A percentile compares a stretch with the other conserved stretches of the same genome.
phyloP scores from a whole-genome alignment of 2,888 invertebrate genomes.

The Protonemura montana region DNA sequence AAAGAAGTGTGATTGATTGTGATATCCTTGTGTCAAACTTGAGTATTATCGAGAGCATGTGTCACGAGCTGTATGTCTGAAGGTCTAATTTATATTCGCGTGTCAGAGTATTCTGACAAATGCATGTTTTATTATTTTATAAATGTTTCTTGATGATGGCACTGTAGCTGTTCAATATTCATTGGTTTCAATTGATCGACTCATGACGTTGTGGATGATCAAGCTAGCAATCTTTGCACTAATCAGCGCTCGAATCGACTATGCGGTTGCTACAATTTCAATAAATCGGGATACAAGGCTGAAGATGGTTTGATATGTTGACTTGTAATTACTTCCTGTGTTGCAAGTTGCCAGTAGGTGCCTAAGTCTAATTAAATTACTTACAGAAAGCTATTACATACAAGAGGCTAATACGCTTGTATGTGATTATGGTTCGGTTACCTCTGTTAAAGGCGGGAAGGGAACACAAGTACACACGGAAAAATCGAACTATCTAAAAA shows the following conservation, averaged over 20 bases:
- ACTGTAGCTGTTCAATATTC: background rate
- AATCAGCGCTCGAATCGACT: background rate
- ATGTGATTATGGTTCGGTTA: too few relatives aligned
- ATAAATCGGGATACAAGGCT: background rate
- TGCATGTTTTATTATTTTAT: conserved; percentile 29
- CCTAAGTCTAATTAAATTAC: too few relatives aligned
- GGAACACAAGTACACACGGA: too few relatives aligned
- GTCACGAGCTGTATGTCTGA: background rate
- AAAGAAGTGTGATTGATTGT: conserved; percentile 19
- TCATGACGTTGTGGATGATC: background rate
- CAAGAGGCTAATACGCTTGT: too few relatives aligned
- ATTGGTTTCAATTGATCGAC: background rate
- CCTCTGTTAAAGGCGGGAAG: too few relatives aligned
- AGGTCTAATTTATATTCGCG: background rate
- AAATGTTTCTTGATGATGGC: background rate
- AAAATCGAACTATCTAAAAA: too few relatives aligned
- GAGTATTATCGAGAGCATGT: background rate
- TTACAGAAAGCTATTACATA: too few relatives aligned
- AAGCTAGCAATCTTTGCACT: background rate
- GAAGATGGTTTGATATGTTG: background rate
- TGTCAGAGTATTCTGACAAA: conserved; percentile 26
- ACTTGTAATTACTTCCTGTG: background rate
- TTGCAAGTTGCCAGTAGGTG: background rate
- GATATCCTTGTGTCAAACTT: background rate
- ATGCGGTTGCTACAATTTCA: background rate